Conservation (phyloP, 2,888 invertebrate species). For the Leptinotarsa tumamoca region DNA sequence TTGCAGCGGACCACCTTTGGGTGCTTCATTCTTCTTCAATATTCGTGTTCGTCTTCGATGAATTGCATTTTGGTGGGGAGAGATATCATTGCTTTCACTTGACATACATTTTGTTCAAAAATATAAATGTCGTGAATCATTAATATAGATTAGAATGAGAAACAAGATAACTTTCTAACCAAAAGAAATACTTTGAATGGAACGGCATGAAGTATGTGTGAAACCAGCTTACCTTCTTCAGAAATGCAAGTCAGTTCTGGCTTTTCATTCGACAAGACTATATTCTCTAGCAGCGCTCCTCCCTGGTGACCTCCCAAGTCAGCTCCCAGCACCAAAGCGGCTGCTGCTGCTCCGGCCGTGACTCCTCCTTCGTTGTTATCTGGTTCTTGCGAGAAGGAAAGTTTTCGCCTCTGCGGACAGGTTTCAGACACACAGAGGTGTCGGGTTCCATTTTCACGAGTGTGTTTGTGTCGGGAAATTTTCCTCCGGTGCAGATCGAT, state of each 20-base stretch:
- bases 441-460: conserved; percentile 70
- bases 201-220: too few species aligned
- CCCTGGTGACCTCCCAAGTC: conserved; percentile 64
- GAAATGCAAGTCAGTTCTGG: conserved; percentile 87
- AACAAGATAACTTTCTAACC: not conserved
- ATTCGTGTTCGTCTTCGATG: too few species aligned
- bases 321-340: conserved; percentile 68
- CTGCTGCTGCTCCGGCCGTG: conserved; percentile 70
- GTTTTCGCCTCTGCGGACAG: conserved; percentile 70
- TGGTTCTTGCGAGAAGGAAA: conserved; percentile 73
- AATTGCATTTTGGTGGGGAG: too few species aligned
- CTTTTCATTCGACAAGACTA: conserved; percentile 69
- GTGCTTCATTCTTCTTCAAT: too few species aligned
- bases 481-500: conserved; percentile 83
- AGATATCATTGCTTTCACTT: too few species aligned
- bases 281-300: conserved; percentile 67
- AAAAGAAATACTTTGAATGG: not conserved
- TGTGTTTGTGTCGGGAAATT: conserved; percentile 78
- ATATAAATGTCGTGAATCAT: too few species aligned
- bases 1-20: too few species aligned
- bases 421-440: conserved; percentile 71
- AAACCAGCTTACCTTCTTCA: conserved; percentile 70
- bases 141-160: too few species aligned
- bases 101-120: too few species aligned
- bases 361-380: conserved; percentile 69